A percentile compares a stretch with the other conserved stretches of the same genome.
Conservation (phyloP, 1,140 invertebrate species). For the Leptoteleia sp. region DNA sequence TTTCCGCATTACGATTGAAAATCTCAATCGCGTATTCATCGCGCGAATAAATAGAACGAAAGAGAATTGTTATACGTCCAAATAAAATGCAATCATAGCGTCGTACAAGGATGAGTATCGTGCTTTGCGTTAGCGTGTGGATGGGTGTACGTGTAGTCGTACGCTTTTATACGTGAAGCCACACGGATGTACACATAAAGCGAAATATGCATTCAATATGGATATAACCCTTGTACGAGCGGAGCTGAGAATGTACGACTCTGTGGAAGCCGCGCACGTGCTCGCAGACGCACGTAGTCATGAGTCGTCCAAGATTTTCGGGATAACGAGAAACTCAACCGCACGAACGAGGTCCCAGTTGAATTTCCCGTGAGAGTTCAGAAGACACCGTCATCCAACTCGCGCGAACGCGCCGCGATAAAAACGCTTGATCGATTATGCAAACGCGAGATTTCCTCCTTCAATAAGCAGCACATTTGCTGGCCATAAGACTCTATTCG, state of each 20-base stretch:
- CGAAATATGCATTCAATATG: slow-evolving; percentile 51
- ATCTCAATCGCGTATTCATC: slow-evolving; percentile 29
- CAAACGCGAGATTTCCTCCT: slow-evolving; percentile 64
- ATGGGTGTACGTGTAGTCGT: neutral
- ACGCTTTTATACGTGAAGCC: too few relatives aligned
- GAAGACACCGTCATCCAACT: slow-evolving; percentile 47
- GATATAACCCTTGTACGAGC: slow-evolving; percentile 36
- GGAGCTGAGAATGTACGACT: slow-evolving; percentile 29
- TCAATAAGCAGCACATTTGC: slow-evolving; percentile 65
- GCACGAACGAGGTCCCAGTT: slow-evolving; percentile 52
- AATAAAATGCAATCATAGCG: slow-evolving; percentile 35
- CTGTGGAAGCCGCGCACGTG: slow-evolving; percentile 44
- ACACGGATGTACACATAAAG: slow-evolving; percentile 7
- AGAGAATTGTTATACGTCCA: slow-evolving; percentile 22
- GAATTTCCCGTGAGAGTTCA: slow-evolving; percentile 71
- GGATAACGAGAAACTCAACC: slow-evolving; percentile 71
- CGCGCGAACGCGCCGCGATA: slow-evolving; percentile 51
- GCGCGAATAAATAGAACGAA: slow-evolving; percentile 36
- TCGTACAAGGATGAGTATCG: slow-evolving; percentile 20
- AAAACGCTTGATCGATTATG: slow-evolving; percentile 68
- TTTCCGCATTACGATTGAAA: slow-evolving; percentile 29
- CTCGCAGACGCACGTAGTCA: slow-evolving; percentile 39
- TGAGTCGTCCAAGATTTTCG: slow-evolving; percentile 70
- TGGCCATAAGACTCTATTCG: slow-evolving; percentile 57
- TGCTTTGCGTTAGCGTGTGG: neutral